A percentile compares a stretch with the other conserved stretches of the same genome.
Conservation (phyloP, 2,888 invertebrate species). For the Yponomeuta evonymella region DNA sequence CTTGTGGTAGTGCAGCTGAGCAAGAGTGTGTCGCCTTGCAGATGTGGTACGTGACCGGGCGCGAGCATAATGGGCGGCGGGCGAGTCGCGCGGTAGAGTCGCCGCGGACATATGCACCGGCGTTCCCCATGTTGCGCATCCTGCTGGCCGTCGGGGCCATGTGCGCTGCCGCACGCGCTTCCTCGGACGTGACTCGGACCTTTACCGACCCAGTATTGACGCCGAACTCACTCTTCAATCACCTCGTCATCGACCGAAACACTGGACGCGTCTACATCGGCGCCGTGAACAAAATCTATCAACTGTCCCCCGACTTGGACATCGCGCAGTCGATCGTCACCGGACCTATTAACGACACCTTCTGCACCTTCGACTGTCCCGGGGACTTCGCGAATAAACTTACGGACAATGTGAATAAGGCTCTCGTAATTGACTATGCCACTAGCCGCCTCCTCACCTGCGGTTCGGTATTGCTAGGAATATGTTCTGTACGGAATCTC, state of each 20-base stretch:
- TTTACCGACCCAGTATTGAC: conserved; percentile 79
- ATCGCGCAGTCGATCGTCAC: conserved; percentile 86
- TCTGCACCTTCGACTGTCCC: conserved; percentile 92
- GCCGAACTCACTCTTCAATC: conserved; percentile 86
- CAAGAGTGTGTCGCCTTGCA: conserved; percentile 68
- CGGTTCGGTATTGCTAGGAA: conserved; percentile 93
- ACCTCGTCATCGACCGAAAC: conserved; percentile 92
- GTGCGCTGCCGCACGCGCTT: conserved; percentile 72
- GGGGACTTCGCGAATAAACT: conserved; percentile 83
- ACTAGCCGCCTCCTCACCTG: conserved; percentile 93
- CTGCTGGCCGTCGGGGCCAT: conserved; percentile 75
- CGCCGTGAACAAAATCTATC: conserved; percentile 94
- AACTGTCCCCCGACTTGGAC: conserved; percentile 90
- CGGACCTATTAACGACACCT: conserved; percentile 92
- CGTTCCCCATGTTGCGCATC: conserved; percentile 70
- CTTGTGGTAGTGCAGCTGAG: conserved; percentile 54
- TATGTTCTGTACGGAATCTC: conserved; percentile 91
- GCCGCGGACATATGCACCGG: conserved; percentile 66
- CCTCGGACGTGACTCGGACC: conserved; percentile 81
- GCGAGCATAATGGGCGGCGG: conserved; percentile 57
- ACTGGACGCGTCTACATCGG: conserved; percentile 92
- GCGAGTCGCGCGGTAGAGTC: conserved; percentile 22
- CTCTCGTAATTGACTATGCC: conserved; percentile 94
- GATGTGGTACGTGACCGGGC: conserved; percentile 61
- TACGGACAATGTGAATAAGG: conserved; percentile 95